Evolutionary conservation across 1,140 invertebrate genomes (phyloP).

Genomic region (Maniola jurtina): DNA sequence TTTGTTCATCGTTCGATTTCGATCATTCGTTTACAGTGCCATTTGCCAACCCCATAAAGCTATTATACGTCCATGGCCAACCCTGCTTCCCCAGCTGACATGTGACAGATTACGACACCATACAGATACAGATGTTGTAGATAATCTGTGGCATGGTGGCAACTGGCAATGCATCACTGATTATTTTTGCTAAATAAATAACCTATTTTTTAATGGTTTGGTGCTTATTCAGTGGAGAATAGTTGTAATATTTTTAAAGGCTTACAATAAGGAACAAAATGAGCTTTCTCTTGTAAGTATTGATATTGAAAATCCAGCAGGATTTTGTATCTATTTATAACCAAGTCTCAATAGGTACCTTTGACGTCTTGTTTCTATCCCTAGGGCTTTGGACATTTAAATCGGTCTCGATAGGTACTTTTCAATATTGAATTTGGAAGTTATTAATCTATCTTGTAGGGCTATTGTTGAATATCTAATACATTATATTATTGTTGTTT

Average conservation of each 20-base stretch:
- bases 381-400: not conserved
- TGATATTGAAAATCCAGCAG: conserved; percentile 1
- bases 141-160: too few species aligned
- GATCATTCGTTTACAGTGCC: too few species aligned
- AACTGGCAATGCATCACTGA: conserved; percentile 23
- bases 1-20: too few species aligned
- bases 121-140: too few species aligned
- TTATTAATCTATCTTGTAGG: not conserved
- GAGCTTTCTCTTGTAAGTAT: conserved; percentile 75
- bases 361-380: conserved; percentile 60
- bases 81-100: too few species aligned
- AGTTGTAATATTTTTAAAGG: conserved; percentile 29
- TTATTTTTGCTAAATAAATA: conserved; percentile 28
- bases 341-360: conserved; percentile 6
- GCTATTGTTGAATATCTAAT: not conserved
- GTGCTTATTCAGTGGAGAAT: conserved; percentile 47
- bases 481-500: not conserved
- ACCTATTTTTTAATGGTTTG: conserved; percentile 52
- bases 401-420: not conserved
- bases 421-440: not conserved
- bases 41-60: too few species aligned
- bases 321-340: conserved; percentile 33
- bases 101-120: too few species aligned
- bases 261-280: conserved; percentile 49
- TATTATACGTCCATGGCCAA: too few species aligned